Evolutionary conservation across 23 tunicate genomes (phyloP).

Genomic region (Clavelina lepadiformis): DNA sequence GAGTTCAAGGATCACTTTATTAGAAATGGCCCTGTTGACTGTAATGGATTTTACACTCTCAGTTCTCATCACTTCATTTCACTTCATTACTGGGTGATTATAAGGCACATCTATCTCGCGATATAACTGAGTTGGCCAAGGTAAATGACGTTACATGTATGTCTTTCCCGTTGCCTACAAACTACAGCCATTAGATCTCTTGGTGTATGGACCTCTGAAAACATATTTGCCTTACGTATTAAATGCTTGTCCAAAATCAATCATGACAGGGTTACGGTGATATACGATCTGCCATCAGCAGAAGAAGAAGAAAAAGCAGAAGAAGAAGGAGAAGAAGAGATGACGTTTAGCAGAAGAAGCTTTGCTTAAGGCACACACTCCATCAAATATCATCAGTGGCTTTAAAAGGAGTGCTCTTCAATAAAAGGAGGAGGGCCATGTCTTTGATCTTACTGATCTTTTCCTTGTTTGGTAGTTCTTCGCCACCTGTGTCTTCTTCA

Average conservation of each 20-base stretch:
- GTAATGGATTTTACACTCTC: too few species aligned
- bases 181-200: constrained; percentile 25
- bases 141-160: background rate
- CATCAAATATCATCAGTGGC: constrained; percentile 7
- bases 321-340: too few species aligned
- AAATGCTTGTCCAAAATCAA: too few species aligned
- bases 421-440: too few species aligned
- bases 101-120: constrained; percentile 8
- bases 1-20: constrained; percentile 27
- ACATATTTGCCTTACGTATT: background rate
- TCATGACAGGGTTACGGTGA: constrained; percentile 1
- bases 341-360: constrained; percentile 15
- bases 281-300: constrained; percentile 24
- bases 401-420: constrained; percentile 1
- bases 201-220: constrained; percentile 21
- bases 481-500: too few species aligned
- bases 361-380: background rate
- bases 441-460: too few species aligned
- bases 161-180: constrained; percentile 20
- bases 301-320: too few species aligned
- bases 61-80: too few species aligned
- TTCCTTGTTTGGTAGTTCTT: too few species aligned
- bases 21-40: constrained; percentile 23
- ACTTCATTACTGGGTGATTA: constrained; percentile 12
- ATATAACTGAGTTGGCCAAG: constrained; percentile 2